phyloP scores from a whole-genome alignment of 2,888 invertebrate species.

The Craniophora ligustri region DNA sequence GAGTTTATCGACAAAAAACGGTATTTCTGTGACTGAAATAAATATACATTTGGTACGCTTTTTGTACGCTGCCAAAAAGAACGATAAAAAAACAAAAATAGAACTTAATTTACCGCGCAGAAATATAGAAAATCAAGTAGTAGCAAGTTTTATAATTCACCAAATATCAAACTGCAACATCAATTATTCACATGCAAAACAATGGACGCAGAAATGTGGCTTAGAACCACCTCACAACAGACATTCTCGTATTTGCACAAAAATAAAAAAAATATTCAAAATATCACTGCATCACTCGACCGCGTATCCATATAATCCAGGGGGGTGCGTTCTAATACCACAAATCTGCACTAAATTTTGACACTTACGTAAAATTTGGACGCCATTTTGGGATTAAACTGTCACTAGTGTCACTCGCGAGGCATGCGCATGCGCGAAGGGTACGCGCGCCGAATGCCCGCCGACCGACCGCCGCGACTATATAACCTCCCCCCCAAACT shows the following conservation, averaged over 20 bases:
- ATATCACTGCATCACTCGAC: constrained; percentile 53
- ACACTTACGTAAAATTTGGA: constrained; percentile 87
- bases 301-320: constrained; percentile 61
- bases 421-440: constrained; percentile 78
- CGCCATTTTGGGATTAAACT: constrained; percentile 82
- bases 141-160: constrained; percentile 36
- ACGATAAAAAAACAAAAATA: constrained; percentile 6
- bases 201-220: constrained; percentile 80
- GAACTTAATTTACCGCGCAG: constrained; percentile 9
- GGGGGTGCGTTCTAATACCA: constrained; percentile 82
- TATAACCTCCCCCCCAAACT: constrained; percentile 85
- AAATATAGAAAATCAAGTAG: constrained; percentile 10
- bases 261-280: constrained; percentile 43
- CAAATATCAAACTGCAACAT: constrained; percentile 50
- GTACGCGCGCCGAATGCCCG: constrained; percentile 85
- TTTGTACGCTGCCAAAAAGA: constrained; percentile 12
- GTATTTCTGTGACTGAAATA: background rate
- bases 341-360: constrained; percentile 77
- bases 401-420: constrained; percentile 81
- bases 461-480: constrained; percentile 63
- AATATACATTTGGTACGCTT: constrained; percentile 15
- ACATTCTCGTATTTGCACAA: constrained; percentile 41
- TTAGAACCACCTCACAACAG: constrained; percentile 74
- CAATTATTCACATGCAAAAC: constrained; percentile 67
- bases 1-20: constrained; percentile 1